Conservation (phyloP, 2,888 invertebrate species). For the Polymixis lichenea region DNA sequence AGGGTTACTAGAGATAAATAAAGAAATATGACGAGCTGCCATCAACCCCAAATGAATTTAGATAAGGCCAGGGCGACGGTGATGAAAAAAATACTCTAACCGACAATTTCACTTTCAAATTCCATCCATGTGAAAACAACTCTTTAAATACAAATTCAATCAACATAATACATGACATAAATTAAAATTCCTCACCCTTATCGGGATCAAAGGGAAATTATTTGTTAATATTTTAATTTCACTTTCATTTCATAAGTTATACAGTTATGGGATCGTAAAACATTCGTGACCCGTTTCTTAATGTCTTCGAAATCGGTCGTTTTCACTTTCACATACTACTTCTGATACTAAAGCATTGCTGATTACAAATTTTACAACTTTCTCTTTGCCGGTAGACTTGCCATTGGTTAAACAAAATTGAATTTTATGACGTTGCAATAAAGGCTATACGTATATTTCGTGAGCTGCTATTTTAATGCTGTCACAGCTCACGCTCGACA, state of each 20-base stretch:
- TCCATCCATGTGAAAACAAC: background rate
- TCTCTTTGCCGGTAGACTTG: slow-evolving; percentile 10
- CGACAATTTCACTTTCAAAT: background rate
- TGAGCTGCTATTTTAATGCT: slow-evolving; percentile 11
- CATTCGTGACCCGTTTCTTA: slow-evolving; percentile 68
- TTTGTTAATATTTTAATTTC: slow-evolving; percentile 65
- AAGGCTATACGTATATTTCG: background rate
- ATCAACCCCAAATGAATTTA: background rate
- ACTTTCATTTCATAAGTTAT: slow-evolving; percentile 66
- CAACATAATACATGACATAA: slow-evolving; percentile 15
- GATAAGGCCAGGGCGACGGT: rapidly evolving
- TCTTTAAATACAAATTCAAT: background rate
- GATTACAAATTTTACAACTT: slow-evolving; percentile 41
- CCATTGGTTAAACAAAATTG: background rate
- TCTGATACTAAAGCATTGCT: slow-evolving; percentile 46
- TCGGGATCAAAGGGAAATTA: slow-evolving; percentile 44
- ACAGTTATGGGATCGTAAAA: slow-evolving; percentile 62
- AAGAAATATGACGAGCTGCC: background rate
- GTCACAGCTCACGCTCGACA: slow-evolving; percentile 17
- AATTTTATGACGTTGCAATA: background rate
- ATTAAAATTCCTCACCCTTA: slow-evolving; percentile 16
- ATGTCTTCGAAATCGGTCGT: slow-evolving; percentile 65
- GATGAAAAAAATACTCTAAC: too few relatives aligned
- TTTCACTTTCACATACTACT: slow-evolving; percentile 69
- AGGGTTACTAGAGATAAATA: background rate